A percentile compares a stretch with the other conserved stretches of the same genome.
These are phyloP conservation scores for Yponomeuta plumbellus DNA, from an alignment of 2,888 invertebrate species.

Conservation along the genomic window DNA sequence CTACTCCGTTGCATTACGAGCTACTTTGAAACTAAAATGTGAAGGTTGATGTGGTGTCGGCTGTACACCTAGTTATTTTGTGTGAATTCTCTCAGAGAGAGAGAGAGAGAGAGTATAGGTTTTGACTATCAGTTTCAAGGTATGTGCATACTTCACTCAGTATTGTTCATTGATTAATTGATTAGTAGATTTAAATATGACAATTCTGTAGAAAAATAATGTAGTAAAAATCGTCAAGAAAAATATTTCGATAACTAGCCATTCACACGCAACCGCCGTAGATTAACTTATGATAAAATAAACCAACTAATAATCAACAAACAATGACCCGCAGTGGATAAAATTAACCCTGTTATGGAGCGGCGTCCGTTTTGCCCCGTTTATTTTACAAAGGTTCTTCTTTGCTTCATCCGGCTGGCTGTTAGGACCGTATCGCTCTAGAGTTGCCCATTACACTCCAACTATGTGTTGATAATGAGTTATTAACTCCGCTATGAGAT, in stretches of 20 bases:
- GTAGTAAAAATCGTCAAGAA: background rate
- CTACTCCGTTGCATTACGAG: no score
- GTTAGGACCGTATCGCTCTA: constrained; percentile 28
- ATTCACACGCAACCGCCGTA: background rate
- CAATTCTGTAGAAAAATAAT: background rate
- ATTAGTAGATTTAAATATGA: no score
- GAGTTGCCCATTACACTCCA: background rate
- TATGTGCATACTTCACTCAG: no score
- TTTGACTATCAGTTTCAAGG: no score
- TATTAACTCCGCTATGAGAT: constrained; percentile 42
- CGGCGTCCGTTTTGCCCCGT: constrained; percentile 20
- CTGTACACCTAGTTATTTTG: no score
- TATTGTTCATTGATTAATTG: no score
- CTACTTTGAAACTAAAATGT: no score
- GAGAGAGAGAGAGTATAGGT: no score
- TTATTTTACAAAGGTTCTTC: constrained; percentile 31
- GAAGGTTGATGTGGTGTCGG: no score
- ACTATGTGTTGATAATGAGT: constrained; percentile 36
- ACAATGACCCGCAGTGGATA: background rate
- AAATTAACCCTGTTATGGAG: constrained; percentile 8
- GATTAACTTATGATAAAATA: background rate
- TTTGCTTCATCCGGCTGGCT: constrained; percentile 28
- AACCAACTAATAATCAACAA: constrained; percentile 2
- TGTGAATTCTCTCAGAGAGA: no score
- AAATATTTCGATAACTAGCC: background rate